Conservation (phyloP, 2,797 vertebrate species). For the Natrix natrix region DNA sequence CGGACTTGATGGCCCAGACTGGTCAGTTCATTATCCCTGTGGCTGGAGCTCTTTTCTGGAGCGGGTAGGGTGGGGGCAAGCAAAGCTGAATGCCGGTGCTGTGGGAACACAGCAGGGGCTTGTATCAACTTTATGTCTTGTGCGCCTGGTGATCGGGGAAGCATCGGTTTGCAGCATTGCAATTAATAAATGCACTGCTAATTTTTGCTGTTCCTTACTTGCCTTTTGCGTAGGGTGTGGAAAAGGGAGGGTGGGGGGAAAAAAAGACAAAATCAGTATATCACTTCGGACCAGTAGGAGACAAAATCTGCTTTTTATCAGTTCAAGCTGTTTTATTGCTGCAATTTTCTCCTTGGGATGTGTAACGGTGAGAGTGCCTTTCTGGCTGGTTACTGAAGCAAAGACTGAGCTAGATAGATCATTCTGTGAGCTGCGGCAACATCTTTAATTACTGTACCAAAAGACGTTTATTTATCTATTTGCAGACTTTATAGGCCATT, state of each 20-base stretch:
- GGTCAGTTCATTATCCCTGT: background rate
- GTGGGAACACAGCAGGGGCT: background rate
- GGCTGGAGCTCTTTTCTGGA: background rate
- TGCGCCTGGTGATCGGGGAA: background rate
- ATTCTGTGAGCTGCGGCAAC: background rate
- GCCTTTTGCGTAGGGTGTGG: background rate
- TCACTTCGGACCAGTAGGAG: rapidly evolving
- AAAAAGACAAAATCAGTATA: background rate
- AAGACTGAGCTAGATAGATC: background rate
- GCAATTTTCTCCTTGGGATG: background rate
- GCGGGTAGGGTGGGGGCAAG: too few relatives aligned
- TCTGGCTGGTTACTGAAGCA: conserved; percentile 20
- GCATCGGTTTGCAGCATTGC: background rate
- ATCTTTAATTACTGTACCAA: conserved; percentile 14
- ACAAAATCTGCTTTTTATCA: conserved; percentile 4
- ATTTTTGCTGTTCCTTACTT: background rate
- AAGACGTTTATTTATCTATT: background rate
- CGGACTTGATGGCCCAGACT: background rate
- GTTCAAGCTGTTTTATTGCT: background rate
- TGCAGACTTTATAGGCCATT: background rate
- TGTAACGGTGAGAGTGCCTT: background rate
- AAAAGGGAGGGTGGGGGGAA: rapidly evolving
- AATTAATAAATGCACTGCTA: background rate
- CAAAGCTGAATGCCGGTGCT: background rate
- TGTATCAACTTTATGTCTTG: background rate